These are phyloP conservation scores for Eolophus roseicapilla DNA, from an alignment of 2,113 vertebrate genomes.

Conservation along the genomic window DNA sequence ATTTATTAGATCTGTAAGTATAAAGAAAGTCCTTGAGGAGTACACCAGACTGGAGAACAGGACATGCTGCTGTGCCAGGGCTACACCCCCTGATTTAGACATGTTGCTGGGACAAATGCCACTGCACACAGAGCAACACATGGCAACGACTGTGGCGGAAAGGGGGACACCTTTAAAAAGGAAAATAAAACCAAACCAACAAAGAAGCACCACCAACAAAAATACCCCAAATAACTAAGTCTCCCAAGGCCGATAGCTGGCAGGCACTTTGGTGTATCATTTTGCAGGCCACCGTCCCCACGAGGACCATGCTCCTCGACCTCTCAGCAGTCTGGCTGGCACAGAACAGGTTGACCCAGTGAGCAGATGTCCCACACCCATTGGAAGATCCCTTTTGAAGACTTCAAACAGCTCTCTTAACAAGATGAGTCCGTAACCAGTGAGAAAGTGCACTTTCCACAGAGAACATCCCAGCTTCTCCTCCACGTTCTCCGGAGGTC, in stretches of 20 bases:
- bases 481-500: background rate
- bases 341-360: background rate
- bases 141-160: rapidly evolving
- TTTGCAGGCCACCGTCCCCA: background rate
- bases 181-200: background rate
- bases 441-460: background rate
- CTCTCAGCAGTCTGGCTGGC: rapidly evolving
- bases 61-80: background rate
- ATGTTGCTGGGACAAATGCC: background rate
- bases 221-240: background rate
- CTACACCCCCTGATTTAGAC: rapidly evolving
- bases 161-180: background rate
- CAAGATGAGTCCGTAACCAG: rapidly evolving
- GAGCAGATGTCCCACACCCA: background rate
- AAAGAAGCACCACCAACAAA: background rate
- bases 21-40: background rate
- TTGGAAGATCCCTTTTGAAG: background rate
- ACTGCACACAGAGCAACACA: background rate
- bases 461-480: background rate
- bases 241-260: background rate
- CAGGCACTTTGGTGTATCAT: background rate
- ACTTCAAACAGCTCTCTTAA: too few relatives aligned
- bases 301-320: rapidly evolving
- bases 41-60: background rate
- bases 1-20: background rate